A percentile compares a stretch with the other conserved stretches of the same genome.
These are phyloP conservation scores for Lithophane leautieri DNA, from an alignment of 2,888 invertebrate species.

Conservation along the genomic window DNA sequence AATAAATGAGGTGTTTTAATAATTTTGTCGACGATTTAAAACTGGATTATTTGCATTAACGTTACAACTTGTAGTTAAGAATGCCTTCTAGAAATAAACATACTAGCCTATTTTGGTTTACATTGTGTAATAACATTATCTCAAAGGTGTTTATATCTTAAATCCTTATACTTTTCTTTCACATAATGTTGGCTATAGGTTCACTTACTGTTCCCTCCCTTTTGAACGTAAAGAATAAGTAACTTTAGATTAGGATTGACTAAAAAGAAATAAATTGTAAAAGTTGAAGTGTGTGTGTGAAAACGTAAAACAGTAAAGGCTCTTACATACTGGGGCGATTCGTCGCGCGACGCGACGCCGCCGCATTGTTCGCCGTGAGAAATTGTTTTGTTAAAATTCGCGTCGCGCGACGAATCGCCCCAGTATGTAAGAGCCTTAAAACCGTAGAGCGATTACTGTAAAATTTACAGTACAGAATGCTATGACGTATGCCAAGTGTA, in stretches of 20 bases:
- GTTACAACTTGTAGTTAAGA: constrained; percentile 28
- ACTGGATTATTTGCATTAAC: constrained; percentile 65
- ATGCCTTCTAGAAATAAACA: constrained; percentile 32
- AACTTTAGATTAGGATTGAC: too few relatives aligned
- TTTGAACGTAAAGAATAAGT: too few relatives aligned
- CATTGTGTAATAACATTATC: background rate
- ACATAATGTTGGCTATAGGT: background rate
- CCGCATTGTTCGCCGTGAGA: too few relatives aligned
- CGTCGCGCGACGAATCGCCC: too few relatives aligned
- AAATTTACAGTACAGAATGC: background rate
- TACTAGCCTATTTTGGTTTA: constrained; percentile 4
- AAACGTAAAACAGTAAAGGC: background rate
- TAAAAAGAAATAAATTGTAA: background rate
- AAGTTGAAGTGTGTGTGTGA: background rate
- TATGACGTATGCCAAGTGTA: background rate
- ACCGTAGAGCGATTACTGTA: background rate
- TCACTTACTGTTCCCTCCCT: background rate
- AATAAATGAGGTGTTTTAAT: constrained; percentile 54
- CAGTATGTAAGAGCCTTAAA: too few relatives aligned
- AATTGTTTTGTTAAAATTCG: too few relatives aligned
- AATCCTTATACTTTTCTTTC: background rate
- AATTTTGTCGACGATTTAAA: constrained; percentile 60
- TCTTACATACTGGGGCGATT: too few relatives aligned
- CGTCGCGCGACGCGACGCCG: too few relatives aligned
- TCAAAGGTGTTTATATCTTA: background rate